These are phyloP conservation scores for Trachelus stipa DNA, from an alignment of 2,888 invertebrate species.

Conservation along the genomic window DNA sequence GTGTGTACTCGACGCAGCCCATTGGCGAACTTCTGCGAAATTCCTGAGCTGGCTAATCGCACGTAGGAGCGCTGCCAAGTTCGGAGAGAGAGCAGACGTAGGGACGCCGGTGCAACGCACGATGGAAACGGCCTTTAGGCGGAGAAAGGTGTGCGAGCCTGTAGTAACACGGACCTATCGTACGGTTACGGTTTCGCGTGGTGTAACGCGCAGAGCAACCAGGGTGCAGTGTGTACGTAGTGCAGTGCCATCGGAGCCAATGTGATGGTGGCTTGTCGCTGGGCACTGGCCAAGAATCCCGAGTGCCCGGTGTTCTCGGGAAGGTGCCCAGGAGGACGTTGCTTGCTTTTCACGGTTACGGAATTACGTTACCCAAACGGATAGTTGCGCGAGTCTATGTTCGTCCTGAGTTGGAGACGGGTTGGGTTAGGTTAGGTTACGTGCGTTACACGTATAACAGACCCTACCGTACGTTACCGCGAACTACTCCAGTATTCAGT, in stretches of 20 bases:
- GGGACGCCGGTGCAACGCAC: neutral
- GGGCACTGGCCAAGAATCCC: conserved; percentile 3
- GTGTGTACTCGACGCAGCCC: neutral
- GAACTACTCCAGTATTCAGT: neutral
- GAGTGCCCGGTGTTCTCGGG: conserved; percentile 1
- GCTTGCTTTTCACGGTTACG: neutral
- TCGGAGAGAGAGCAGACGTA: neutral
- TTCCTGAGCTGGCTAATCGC: neutral
- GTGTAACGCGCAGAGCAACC: neutral
- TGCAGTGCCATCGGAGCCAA: neutral
- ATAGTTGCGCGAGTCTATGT: neutral
- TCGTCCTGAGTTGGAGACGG: neutral
- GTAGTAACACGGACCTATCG: neutral
- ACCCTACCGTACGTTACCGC: neutral
- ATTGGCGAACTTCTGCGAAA: neutral
- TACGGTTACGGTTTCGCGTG: neutral
- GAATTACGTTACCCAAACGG: neutral
- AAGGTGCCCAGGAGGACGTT: neutral
- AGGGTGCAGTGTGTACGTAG: neutral
- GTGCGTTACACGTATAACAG: neutral
- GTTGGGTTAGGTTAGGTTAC: neutral
- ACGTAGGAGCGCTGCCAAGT: neutral
- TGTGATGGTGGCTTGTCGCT: neutral
- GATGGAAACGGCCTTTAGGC: neutral
- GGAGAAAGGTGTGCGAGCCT: neutral